Percentiles rank a stretch among this genome's conserved stretches.
Conservation (phyloP, 2,888 invertebrate species). For the Branchellion lobata region DNA sequence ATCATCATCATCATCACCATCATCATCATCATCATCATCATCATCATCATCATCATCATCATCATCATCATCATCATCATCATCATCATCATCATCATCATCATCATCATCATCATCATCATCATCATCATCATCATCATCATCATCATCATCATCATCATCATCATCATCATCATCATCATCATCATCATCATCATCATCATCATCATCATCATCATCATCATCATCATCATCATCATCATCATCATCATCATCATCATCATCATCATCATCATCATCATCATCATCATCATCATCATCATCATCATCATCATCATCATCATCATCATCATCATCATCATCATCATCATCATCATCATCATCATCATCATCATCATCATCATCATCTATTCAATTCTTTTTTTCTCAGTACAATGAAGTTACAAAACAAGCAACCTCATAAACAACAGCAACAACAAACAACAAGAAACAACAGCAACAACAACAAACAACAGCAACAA, state of each 20-base stretch:
- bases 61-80: conserved; percentile 30
- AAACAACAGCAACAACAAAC: no score
- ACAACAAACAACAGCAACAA: no score
- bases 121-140: conserved; percentile 7
- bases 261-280: not conserved
- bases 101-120: conserved; percentile 36
- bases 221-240: not conserved
- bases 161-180: not conserved
- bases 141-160: not conserved
- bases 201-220: conserved; percentile 22
- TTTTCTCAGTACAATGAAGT: no score
- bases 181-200: conserved; percentile 20
- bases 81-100: conserved; percentile 27
- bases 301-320: not conserved
- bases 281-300: conserved; percentile 21
- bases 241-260: not conserved
- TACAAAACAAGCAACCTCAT: no score
- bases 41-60: conserved; percentile 4
- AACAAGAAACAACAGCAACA: no score
- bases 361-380: conserved; percentile 20
- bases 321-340: not conserved
- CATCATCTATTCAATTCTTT: conserved; percentile 6
- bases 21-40: conserved; percentile 3
- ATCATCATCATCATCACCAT: conserved; percentile 11
- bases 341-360: conserved; percentile 16